Evolutionary conservation across 1,140 invertebrate species (phyloP).

Genomic region (roundworm (Caenorhabditis elegans)): WBcel235 BX284605.5:6540501-6541000

Average conservation of each 20-base stretch:
- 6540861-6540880: background rate
- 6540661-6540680: background rate
- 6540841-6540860: background rate
- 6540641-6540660: background rate
- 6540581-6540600: too few species aligned
- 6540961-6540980: background rate
- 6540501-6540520: too few species aligned
- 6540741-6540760: background rate
- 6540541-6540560: too few species aligned
- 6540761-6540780: background rate
- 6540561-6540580: too few species aligned
- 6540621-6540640: slow-evolving; percentile 14
- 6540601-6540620: too few species aligned
- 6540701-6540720: background rate
- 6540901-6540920: background rate
- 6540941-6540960: slow-evolving; percentile 11
- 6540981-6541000: background rate
- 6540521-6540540: too few species aligned
- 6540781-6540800: background rate
- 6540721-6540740: background rate
- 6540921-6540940: background rate
- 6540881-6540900: background rate
- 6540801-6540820: background rate
- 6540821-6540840: background rate
- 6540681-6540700: too few species aligned